phyloP scores from a whole-genome alignment of 1,140 invertebrate species.

The Drosophila kepulauana region DNA sequence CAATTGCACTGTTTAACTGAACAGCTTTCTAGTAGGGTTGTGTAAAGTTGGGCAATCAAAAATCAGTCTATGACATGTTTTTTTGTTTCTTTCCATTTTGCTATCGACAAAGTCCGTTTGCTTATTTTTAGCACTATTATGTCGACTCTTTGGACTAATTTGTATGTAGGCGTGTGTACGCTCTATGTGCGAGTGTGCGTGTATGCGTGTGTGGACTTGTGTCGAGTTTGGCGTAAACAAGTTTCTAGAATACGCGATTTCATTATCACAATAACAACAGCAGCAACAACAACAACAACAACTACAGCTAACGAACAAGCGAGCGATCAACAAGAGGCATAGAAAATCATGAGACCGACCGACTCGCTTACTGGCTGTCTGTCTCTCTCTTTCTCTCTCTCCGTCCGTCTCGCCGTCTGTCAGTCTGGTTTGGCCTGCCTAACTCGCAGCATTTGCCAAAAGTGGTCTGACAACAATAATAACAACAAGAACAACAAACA shows the following conservation, averaged over 20 bases:
- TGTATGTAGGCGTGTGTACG: slow-evolving; percentile 56
- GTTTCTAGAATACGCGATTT: slow-evolving; percentile 80
- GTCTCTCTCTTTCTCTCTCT: neutral
- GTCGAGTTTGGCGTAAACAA: slow-evolving; percentile 78
- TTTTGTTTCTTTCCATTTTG: neutral
- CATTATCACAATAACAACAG: slow-evolving; percentile 67
- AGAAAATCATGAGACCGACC: slow-evolving; percentile 52
- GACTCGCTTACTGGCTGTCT: slow-evolving; percentile 15
- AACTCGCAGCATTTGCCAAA: slow-evolving; percentile 50
- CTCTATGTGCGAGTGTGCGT: slow-evolving; percentile 23
- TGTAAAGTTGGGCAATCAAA: slow-evolving; percentile 1
- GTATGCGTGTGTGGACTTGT: slow-evolving; percentile 36
- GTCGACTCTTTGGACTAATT: slow-evolving; percentile 50
- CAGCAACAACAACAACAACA: slow-evolving; percentile 19
- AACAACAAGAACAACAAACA: slow-evolving; percentile 49
- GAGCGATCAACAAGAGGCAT: slow-evolving; percentile 38
- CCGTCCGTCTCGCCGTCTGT: neutral
- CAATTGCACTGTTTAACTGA: too few relatives aligned
- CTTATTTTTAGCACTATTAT: slow-evolving; percentile 68
- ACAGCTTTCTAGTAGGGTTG: neutral
- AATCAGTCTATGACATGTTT: slow-evolving; percentile 21
- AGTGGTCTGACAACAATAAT: slow-evolving; percentile 44
- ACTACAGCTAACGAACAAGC: too few relatives aligned
- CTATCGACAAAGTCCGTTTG: slow-evolving; percentile 10
- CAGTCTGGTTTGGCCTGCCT: slow-evolving; percentile 23